Evolutionary conservation across 2,888 invertebrate genomes (phyloP), one percentile per base, ranked within the genome.

Genomic region (Ptycholaimellus sp.): DNA sequence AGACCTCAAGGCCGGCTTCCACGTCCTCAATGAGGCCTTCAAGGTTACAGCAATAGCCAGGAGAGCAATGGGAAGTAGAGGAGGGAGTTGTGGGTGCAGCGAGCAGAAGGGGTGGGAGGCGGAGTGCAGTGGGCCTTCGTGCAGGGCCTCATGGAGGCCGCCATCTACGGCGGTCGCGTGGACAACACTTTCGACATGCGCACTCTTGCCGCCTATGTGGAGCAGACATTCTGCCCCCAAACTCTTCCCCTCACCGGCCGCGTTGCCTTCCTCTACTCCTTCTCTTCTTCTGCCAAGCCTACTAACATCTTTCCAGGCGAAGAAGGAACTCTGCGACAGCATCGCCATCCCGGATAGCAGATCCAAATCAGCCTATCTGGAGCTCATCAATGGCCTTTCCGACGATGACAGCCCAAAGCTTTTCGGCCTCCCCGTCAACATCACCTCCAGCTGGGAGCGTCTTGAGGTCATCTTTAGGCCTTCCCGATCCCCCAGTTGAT

Each of bases 391-490:
- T 35, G 65, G 66, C 21, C 59, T 81, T 31, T 71, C 76, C 0
- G 73, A 74, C 42, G 65, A 67, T 36, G 80, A 83, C 56, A 63
- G 69, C 13, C 76, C 82, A 1, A 65, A 69, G 5, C 69, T 74
- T 49, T 75, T 83, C 51, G 79, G 80, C 3, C 63, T 87, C 33
- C 78, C 87, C 0, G 73, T 73, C 36, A 87, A 85, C 57, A 78
- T 83, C 40, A 73, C 79, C 44, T 65, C 74, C 36, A 74, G 79
- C 7, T 76, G 78, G 70, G 80, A 83, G 58, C 70, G 72, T 45
- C 72, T 70, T 38, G 68, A 72, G n/a, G n/a, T n/a, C n/a, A n/a
- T n/a, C n/a, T n/a, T n/a, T n/a, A n/a, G n/a, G n/a, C n/a, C n/a
- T n/a, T n/a, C n/a, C n/a, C n/a, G n/a, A n/a, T n/a, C n/a, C n/a